Evolutionary conservation across 2,888 invertebrate species (phyloP), one percentile per base, ranked within the genome.

Genomic region (Amphimallon solstitiale): DNA sequence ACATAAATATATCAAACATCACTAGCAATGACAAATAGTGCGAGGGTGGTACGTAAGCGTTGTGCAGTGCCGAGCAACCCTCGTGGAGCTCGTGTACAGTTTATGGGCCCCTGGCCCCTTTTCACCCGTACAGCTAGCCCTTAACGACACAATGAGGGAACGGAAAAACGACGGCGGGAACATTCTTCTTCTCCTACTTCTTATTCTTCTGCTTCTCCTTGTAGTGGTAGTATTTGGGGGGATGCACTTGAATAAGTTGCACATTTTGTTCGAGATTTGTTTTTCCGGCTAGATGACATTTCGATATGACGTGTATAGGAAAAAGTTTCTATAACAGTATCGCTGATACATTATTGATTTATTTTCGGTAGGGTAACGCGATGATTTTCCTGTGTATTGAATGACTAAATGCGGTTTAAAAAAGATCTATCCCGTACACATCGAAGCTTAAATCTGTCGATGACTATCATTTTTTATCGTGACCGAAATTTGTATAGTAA

Each of bases 1-100:
- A 80, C 80, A 81, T 81, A 81, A 81, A 81, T 81, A 81, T 80
- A 80, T 81, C 81, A 81, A 76, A 77, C 80, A 78, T 80, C 79
- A 78, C 79, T 78, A 77, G 76, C 80, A 79, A 80, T 81, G 81
- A 81, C 81, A 81, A 80, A 81, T 81, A 76, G 79, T 75, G 73
- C 71, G 76, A 76, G 79, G 79, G 79, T 75, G 75, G 23, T 10
- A 12, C 35, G 23, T 21, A n/a, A 2, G 75, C 73, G 63, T 46
- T 65, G 68, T 69, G 71, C 67, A 68, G 66, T 64, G 70, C 63
- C 29, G 29, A 66, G 67, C 67, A 68, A 48, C 65, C 60, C 64
- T 70, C 70, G 70, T 69, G 68, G 66, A 67, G 63, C 70, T 67
- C 49, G 66, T 56, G 66, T 68, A 67, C 70, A 72, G 71, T 68